A percentile compares a stretch with the other conserved stretches of the same genome.
Evolutionary conservation across 2,113 vertebrate species (phyloP).

Genomic region (Cromileptes altivelis): DNA sequence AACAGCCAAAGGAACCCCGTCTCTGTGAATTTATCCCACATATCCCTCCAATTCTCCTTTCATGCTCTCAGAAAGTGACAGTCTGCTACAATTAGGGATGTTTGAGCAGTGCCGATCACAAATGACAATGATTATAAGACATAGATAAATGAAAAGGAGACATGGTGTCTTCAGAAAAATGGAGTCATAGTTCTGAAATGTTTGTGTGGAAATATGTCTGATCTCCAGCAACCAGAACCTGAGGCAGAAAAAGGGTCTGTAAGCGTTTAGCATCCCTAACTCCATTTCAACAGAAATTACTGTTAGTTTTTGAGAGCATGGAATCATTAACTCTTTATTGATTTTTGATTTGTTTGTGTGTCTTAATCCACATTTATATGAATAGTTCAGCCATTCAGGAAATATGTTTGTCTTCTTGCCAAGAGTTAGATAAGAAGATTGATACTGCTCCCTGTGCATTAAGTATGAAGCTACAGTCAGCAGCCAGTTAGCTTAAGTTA

Average conservation of each 20-base stretch:
- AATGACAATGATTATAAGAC: neutral
- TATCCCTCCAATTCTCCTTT: neutral
- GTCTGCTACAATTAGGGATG: neutral
- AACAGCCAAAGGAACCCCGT: constrained; percentile 22
- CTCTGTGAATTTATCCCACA: constrained; percentile 4
- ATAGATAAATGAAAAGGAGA: neutral
- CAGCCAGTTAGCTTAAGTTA: neutral
- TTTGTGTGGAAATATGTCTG: no score
- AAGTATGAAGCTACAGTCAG: neutral
- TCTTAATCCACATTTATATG: neutral
- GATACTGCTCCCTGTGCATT: neutral
- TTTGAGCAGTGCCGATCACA: neutral
- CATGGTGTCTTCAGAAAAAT: neutral
- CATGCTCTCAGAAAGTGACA: constrained; percentile 49
- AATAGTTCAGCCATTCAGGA: neutral
- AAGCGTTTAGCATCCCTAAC: neutral
- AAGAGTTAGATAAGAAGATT: neutral
- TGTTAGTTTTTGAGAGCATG: constrained; percentile 36
- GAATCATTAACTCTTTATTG: neutral
- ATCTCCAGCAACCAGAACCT: neutral
- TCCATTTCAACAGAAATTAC: neutral
- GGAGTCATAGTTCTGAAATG: neutral
- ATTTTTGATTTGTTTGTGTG: neutral
- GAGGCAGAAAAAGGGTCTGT: no score
- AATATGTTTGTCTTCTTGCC: neutral